phyloP scores from a whole-genome alignment of 2,113 vertebrate species.

The Heterotis niloticus region DNA sequence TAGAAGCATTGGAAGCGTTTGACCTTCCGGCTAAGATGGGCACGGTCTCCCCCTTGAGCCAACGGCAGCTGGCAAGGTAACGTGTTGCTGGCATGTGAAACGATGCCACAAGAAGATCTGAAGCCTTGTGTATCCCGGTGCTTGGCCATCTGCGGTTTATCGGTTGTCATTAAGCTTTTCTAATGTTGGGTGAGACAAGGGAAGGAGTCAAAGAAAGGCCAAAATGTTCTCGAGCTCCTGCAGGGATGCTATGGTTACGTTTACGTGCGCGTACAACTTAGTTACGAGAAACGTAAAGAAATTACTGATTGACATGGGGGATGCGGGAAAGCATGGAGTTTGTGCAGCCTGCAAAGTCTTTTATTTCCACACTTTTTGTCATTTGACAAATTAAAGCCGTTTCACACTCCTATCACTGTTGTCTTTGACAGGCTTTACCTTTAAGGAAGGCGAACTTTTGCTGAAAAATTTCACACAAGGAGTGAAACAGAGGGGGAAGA shows the following conservation, averaged over 20 bases:
- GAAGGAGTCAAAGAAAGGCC: slow-evolving; percentile 69
- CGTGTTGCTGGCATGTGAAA: slow-evolving; percentile 53
- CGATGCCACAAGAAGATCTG: slow-evolving; percentile 54
- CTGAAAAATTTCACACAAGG: no score
- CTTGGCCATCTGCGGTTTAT: slow-evolving; percentile 72
- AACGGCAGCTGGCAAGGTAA: slow-evolving; percentile 61
- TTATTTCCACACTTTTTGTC: neutral
- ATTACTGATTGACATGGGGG: slow-evolving; percentile 64
- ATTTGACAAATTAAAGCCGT: neutral
- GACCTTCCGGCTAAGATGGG: slow-evolving; percentile 61
- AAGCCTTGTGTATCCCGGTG: slow-evolving; percentile 60
- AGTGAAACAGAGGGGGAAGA: no score
- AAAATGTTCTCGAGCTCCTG: slow-evolving; percentile 61
- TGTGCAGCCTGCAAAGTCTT: neutral
- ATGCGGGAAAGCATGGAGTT: slow-evolving; percentile 32
- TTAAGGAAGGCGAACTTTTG: no score
- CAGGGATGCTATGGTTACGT: slow-evolving; percentile 63
- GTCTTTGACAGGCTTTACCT: no score
- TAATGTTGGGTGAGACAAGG: slow-evolving; percentile 69
- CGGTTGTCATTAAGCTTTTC: slow-evolving; percentile 74
- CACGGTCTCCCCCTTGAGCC: slow-evolving; percentile 60
- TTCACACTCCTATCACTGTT: neutral
- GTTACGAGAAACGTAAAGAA: no score
- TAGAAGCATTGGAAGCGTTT: slow-evolving; percentile 53
- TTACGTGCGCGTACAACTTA: slow-evolving; percentile 73